Evolutionary conservation across 2,888 invertebrate genomes (phyloP).

Genomic region (Nasonia oneida): DNA sequence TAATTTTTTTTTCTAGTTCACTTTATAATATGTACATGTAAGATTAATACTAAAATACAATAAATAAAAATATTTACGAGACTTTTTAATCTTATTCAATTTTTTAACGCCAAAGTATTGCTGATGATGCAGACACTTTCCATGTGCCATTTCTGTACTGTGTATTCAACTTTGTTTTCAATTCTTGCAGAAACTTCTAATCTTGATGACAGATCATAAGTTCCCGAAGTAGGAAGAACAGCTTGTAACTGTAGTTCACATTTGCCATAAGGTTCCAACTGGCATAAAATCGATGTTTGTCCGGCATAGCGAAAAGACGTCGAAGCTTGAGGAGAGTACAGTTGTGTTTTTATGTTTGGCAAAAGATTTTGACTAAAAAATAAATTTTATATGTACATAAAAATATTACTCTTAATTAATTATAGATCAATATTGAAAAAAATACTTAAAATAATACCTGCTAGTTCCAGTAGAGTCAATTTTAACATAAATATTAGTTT

Average conservation of each 20-base stretch:
- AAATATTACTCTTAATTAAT: conserved; percentile 12
- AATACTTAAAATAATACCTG: conserved; percentile 78
- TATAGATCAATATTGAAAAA: background rate
- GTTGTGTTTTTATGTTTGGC: conserved; percentile 75
- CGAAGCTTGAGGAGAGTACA: conserved; percentile 78
- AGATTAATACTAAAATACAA: conserved; percentile 42
- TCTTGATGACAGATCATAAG: conserved; percentile 85
- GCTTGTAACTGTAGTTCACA: conserved; percentile 83
- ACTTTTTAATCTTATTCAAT: conserved; percentile 27
- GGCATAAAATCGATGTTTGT: conserved; percentile 78
- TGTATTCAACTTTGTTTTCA: conserved; percentile 71
- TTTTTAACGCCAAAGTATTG: conserved; percentile 30
- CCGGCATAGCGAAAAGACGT: conserved; percentile 78
- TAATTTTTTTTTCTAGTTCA: background rate
- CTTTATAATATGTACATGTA: conserved; percentile 37
- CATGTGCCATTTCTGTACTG: conserved; percentile 75
- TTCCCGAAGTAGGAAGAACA: conserved; percentile 84
- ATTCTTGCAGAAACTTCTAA: conserved; percentile 80
- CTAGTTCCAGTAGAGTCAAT: conserved; percentile 83
- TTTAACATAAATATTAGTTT: conserved; percentile 82
- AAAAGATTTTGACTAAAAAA: conserved; percentile 74
- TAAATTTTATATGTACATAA: conserved; percentile 20
- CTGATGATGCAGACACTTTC: conserved; percentile 76
- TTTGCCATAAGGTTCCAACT: conserved; percentile 80
- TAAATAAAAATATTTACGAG: conserved; percentile 31